Percentiles rank a stretch among this genome's conserved stretches.
Evolutionary conservation across 2,113 vertebrate genomes (phyloP).

Genomic region (Sinocyclocheilus anshuiensis): DNA sequence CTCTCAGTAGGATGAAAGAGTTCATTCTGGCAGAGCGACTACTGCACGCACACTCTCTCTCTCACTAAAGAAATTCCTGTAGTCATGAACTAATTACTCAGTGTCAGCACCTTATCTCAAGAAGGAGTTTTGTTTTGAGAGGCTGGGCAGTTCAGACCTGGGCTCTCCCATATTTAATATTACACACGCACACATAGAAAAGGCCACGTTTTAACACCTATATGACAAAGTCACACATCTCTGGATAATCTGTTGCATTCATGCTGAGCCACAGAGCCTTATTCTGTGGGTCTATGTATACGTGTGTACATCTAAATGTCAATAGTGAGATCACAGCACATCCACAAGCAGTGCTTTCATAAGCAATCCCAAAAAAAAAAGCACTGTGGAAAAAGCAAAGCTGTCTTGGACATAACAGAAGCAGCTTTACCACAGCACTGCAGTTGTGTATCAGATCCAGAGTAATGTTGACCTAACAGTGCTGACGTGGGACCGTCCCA

Average conservation of each 20-base stretch:
- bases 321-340: conserved; percentile 62
- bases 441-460: conserved; percentile 61
- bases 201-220: conserved; percentile 26
- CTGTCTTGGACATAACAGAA: conserved; percentile 59
- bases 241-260: conserved; percentile 68
- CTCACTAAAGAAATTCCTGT: conserved; percentile 42
- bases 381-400: conserved; percentile 62
- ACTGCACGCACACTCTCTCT: neutral
- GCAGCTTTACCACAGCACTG: conserved; percentile 60
- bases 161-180: conserved; percentile 63
- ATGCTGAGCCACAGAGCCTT: conserved; percentile 65
- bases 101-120: conserved; percentile 71
- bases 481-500: conserved; percentile 65
- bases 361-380: conserved; percentile 52
- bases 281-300: conserved; percentile 56
- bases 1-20: conserved; percentile 47
- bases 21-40: conserved; percentile 12
- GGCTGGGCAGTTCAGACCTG: conserved; percentile 64
- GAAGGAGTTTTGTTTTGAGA: conserved; percentile 70
- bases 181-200: conserved; percentile 22
- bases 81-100: conserved; percentile 67
- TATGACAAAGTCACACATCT: conserved; percentile 40
- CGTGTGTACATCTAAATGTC: conserved; percentile 65
- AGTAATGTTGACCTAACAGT: conserved; percentile 68
- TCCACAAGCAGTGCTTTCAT: conserved; percentile 76